Evolutionary conservation across 2,113 vertebrate genomes (phyloP), one percentile per base, ranked within the genome.

Genomic region (Monarcha castaneiventris): DNA sequence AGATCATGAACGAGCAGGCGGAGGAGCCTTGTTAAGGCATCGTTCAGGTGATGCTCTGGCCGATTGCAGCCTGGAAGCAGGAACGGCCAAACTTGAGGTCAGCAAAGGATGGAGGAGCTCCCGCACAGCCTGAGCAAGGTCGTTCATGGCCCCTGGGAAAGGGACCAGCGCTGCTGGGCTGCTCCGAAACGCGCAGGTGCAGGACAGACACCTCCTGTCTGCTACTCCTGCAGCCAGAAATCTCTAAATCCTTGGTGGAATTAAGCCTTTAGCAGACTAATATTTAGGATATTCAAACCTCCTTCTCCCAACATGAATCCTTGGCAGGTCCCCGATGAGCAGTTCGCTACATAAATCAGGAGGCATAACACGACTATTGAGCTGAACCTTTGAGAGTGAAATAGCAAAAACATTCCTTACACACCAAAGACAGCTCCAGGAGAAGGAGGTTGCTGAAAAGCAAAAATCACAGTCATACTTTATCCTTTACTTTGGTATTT

Each of bases 121-220:
- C 20, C 0, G 6, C n/a, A 6, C 14, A 37, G 67, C 51, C 67
- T 1, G 22, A 46, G 48, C 71, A 22, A 72, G 90, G 74, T 61
- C 15, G 1, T 3, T 12, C 7, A 0, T 1, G 2, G 63, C 51
- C 43, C 35, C 44, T 3, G 46, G 67, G n/a, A 73, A 89, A 88
- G 58, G 58, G 3, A 29, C 8, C 6, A 2, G 58, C 59, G 63
- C 51, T 54, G 16, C 71, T n/a, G 90, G 67, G 58, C 82, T 58
- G 59, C 54, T 23, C 58, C 37, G 27, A 39, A 54, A 25, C 0
- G 0, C 1, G 1, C 69, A 64, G 59, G 29, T 52, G 48, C 33
- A 61, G 32, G 8, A 30, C 64, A 52, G 46, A 35, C 30, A 30
- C 5, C 82, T 79, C 62, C 52, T 30, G 6, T 27, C 58, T 27